Conservation (phyloP, 1,140 invertebrate genomes). For the Nephotettix cincticeps region DNA sequence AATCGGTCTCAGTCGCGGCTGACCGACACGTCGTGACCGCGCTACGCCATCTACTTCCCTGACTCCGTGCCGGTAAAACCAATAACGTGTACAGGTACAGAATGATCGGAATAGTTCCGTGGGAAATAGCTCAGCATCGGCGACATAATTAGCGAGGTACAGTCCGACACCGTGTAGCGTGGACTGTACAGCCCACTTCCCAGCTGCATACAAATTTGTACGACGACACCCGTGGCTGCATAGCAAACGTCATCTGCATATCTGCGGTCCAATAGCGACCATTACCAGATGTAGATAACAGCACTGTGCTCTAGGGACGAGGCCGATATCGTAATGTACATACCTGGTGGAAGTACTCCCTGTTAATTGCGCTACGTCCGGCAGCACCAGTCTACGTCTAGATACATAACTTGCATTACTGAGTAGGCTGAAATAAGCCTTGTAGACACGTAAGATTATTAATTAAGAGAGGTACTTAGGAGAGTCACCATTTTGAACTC, state of each 20-base stretch:
- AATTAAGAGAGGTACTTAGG: no score
- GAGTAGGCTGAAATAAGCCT: no score
- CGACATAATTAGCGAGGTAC: conserved; percentile 11
- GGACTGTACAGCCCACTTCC: background rate
- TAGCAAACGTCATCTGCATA: background rate
- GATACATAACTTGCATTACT: no score
- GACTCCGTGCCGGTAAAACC: conserved; percentile 19
- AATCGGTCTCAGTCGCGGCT: no score
- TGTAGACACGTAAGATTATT: no score
- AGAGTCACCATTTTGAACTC: no score
- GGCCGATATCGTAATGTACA: no score
- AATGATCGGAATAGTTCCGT: background rate
- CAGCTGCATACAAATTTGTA: background rate
- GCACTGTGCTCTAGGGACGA: no score
- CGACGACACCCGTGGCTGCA: background rate
- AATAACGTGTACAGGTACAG: conserved; percentile 11
- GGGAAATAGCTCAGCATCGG: conserved; percentile 10
- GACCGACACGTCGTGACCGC: background rate
- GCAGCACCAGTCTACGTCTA: no score
- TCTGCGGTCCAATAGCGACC: background rate
- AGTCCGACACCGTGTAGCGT: background rate
- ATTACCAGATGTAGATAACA: conserved; percentile 8
- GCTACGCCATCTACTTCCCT: background rate
- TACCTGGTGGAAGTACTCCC: no score
- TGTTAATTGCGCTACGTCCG: no score